Evolutionary conservation across 2,113 vertebrate genomes (phyloP).

Genomic region (Martes martes): DNA sequence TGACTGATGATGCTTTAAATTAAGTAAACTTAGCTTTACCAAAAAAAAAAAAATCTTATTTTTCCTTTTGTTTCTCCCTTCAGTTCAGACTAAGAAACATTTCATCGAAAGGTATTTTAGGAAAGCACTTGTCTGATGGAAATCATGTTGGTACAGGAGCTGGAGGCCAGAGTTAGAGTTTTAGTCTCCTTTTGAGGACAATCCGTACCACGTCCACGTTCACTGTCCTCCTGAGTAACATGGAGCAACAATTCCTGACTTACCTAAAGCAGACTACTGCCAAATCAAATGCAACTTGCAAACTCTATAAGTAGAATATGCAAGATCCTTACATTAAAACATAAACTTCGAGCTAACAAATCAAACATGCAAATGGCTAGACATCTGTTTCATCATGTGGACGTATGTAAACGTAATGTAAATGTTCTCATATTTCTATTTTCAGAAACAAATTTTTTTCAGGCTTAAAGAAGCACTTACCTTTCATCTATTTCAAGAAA

Average conservation of each 20-base stretch:
- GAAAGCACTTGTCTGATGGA: background rate
- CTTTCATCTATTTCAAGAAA: slow-evolving; percentile 95
- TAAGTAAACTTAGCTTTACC: background rate
- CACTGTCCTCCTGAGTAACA: background rate
- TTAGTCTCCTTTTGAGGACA: background rate
- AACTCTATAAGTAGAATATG: background rate
- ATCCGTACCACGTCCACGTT: accelerated
- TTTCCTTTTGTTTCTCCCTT: background rate
- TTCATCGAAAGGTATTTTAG: background rate
- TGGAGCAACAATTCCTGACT: background rate
- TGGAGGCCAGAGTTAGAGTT: background rate
- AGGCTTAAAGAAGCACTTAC: slow-evolving; percentile 74
- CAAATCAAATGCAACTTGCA: background rate
- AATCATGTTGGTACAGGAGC: background rate
- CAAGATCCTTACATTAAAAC: background rate
- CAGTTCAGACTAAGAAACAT: background rate
- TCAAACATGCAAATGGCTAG: background rate
- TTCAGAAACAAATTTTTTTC: slow-evolving; percentile 11
- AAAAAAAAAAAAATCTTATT: background rate
- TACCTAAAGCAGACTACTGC: background rate
- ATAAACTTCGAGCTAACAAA: background rate
- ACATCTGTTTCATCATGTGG: background rate
- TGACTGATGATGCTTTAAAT: background rate
- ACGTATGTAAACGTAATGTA: background rate
- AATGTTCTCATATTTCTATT: background rate